These are phyloP conservation scores for Phalera bucephala DNA, from an alignment of 2,888 invertebrate species.

Conservation along the genomic window DNA sequence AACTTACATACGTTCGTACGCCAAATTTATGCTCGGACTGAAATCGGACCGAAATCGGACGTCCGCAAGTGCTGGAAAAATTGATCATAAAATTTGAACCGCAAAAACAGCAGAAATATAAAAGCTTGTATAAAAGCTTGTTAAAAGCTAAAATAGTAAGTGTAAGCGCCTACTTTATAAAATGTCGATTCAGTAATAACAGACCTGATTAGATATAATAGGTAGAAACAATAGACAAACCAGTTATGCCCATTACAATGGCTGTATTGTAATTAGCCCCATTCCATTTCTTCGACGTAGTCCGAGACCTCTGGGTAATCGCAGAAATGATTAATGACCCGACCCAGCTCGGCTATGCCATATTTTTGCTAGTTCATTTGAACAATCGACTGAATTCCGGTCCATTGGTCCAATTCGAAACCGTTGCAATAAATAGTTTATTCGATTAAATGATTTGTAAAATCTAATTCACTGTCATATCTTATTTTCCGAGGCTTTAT, in stretches of 20 bases:
- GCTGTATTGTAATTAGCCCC: constrained; percentile 1
- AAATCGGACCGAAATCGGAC: no score
- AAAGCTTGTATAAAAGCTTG: no score
- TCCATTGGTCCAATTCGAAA: not conserved
- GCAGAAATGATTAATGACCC: not conserved
- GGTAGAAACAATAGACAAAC: not conserved
- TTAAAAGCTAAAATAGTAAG: no score
- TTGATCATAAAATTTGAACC: no score
- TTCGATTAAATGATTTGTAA: not conserved
- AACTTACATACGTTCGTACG: no score
- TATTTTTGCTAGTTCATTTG: constrained; percentile 1
- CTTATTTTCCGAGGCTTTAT: no score
- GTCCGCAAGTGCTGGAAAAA: no score
- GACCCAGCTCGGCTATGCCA: not conserved
- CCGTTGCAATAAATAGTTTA: not conserved
- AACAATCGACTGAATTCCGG: constrained; percentile 1
- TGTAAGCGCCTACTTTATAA: no score
- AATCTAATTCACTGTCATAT: not conserved
- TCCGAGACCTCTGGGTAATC: not conserved
- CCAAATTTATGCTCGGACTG: no score
- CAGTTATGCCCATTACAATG: not conserved
- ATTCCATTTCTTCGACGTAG: not conserved
- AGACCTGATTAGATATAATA: no score
- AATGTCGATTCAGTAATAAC: no score
- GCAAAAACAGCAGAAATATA: no score